Evolutionary conservation across 2,113 vertebrate genomes (phyloP).

Genomic region (Grantiella picta): DNA sequence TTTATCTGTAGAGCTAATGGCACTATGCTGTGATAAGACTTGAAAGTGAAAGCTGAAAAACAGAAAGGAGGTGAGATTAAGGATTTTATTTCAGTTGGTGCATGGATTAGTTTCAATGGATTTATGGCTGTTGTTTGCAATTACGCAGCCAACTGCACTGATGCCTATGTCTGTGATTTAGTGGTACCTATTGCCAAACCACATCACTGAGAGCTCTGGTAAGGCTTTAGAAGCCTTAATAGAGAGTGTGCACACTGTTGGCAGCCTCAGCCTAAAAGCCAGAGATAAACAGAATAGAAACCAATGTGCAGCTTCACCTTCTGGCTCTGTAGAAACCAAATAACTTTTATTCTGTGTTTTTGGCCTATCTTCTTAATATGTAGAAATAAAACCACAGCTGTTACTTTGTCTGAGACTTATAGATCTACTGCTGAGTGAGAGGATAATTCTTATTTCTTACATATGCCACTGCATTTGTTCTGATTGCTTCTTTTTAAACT

Average conservation of each 20-base stretch:
- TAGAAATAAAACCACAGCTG: constrained; percentile 14
- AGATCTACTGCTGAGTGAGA: background rate
- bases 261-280: background rate
- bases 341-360: background rate
- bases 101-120: constrained; percentile 30
- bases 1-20: constrained; percentile 17
- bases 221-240: background rate
- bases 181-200: constrained; percentile 13
- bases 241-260: background rate
- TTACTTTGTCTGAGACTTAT: constrained; percentile 28
- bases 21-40: constrained; percentile 16
- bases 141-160: background rate
- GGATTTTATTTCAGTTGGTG: constrained; percentile 39
- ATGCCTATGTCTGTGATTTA: background rate
- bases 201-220: background rate
- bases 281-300: background rate
- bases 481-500: constrained; percentile 27
- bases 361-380: constrained; percentile 1
- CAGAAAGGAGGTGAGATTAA: constrained; percentile 13
- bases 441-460: constrained; percentile 3
- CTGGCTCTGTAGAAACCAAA: background rate
- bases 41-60: constrained; percentile 51
- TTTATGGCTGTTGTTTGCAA: constrained; percentile 43
- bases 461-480: background rate
- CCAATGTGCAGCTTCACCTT: background rate